Evolutionary conservation across 2,113 vertebrate species (phyloP).

Genomic region (Patagioenas fasciata): DNA sequence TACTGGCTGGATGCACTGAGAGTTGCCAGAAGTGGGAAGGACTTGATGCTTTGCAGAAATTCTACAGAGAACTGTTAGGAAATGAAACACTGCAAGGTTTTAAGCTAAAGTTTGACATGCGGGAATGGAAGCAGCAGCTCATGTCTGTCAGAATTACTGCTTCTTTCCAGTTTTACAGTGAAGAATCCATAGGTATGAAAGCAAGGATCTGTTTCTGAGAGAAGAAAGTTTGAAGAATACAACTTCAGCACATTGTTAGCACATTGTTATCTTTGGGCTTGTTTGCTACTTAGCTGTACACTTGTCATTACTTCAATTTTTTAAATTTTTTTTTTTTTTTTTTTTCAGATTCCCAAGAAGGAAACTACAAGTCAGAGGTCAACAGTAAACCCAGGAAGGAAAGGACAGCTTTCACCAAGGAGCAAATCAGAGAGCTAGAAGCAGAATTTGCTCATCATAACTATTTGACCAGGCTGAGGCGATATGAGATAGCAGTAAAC

Average conservation of each 20-base stretch:
- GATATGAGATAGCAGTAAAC: constrained; percentile 98
- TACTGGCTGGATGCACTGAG: neutral
- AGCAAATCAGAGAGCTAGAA: constrained; percentile 97
- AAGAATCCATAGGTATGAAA: neutral
- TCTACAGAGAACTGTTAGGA: neutral
- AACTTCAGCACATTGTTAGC: neutral
- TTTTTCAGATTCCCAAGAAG: constrained; percentile 92
- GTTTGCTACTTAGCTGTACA: neutral
- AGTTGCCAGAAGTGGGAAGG: neutral
- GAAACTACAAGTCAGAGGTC: constrained; percentile 95
- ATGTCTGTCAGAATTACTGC: neutral
- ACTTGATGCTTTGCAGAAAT: constrained; percentile 9
- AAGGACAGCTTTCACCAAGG: constrained; percentile 98
- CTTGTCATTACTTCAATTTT: neutral
- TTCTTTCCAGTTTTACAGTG: neutral
- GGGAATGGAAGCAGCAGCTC: neutral
- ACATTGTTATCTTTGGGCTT: neutral
- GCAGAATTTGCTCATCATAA: constrained; percentile 99
- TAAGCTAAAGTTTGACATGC: neutral
- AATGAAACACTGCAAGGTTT: constrained; percentile 13
- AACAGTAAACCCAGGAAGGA: constrained; percentile 98
- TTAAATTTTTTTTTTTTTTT: constrained; percentile 62
- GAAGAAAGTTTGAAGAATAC: neutral
- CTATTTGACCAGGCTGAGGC: constrained; percentile 94
- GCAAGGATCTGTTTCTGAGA: neutral